Percentiles rank a stretch among this genome's conserved stretches.
Evolutionary conservation across 2,888 invertebrate genomes (phyloP).

Genomic region (Drosophila hamatofila): DNA sequence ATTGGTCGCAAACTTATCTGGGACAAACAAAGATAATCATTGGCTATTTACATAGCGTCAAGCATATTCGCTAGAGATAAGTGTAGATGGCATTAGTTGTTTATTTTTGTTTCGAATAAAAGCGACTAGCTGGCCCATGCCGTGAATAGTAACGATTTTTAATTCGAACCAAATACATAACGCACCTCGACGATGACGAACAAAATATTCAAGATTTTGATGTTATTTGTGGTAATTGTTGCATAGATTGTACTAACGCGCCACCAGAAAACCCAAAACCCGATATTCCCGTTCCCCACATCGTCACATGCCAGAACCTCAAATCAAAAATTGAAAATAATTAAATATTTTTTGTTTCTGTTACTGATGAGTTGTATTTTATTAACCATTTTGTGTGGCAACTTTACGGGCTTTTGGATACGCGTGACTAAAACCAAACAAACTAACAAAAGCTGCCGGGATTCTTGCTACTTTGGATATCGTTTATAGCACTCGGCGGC

Average conservation of each 20-base stretch:
- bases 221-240: slow-evolving; percentile 84
- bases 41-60: slow-evolving; percentile 63
- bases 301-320: slow-evolving; percentile 27
- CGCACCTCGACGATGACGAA: slow-evolving; percentile 82
- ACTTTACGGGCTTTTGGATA: slow-evolving; percentile 60
- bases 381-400: slow-evolving; percentile 64
- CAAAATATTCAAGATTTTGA: slow-evolving; percentile 80
- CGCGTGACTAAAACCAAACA: slow-evolving; percentile 54
- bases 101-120: slow-evolving; percentile 75
- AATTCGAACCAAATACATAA: slow-evolving; percentile 79
- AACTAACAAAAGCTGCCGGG: slow-evolving; percentile 70
- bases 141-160: slow-evolving; percentile 83
- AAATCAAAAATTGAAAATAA: slow-evolving; percentile 28
- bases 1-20: slow-evolving; percentile 67
- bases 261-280: slow-evolving; percentile 28
- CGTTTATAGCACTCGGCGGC: slow-evolving; percentile 63
- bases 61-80: slow-evolving; percentile 50
- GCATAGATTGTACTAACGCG: slow-evolving; percentile 39
- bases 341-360: slow-evolving; percentile 34
- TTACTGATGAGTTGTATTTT: slow-evolving; percentile 65
- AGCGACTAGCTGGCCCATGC: slow-evolving; percentile 45
- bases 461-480: slow-evolving; percentile 77
- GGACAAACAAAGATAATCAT: slow-evolving; percentile 52
- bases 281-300: slow-evolving; percentile 25
- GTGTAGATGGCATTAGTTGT: slow-evolving; percentile 30